Base-by-base conservation (phyloP, 1,140 invertebrate species). In the Dermatophagoides farinae region DNA sequence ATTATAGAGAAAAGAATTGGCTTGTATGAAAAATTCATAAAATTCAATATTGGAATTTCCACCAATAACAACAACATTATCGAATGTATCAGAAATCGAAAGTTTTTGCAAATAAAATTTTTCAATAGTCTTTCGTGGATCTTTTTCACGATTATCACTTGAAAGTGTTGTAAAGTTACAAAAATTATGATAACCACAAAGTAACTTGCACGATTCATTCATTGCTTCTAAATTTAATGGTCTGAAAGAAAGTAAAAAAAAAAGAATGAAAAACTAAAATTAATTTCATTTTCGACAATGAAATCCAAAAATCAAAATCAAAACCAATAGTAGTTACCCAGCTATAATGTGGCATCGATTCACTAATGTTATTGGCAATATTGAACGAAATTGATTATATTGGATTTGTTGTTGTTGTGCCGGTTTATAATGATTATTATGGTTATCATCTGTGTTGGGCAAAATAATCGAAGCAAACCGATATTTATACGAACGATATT, bases 1-100 rank as follows among this genome's bases (percentile, higher is more conserved):
- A 53, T 62, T 62, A 39, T 66, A 62, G 6, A 66, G 23, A 51
- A 66, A 66, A 22, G 61, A 44, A 31, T 57, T 58, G 6, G 65
- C 57, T 55, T 63, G 47, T 22, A 66, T 39, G n/a, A 61, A 43
- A 52, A 66, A 59, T 40, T 64, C 61, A 47, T 53, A 66, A 23
- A 65, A 63, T 18, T 38, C 39, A 14, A 66, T 43, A 47, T 60
- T 60, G 25, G 41, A 41, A 47, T 61, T 52, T 37, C 49, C 20
- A 40, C 8, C 31, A 8, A 31, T 31, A 31, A 31, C 8, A 31
- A 2, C 8, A 31, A 2, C 8, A 31, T 8, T 31, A 31, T 31
- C 31, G 31, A 31, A 4, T 4, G 31, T 31, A 31, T 31, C 31
- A 8, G n/a, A n/a, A n/a, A 50, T 43, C 53, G 49, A 46, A 60